Base-by-base conservation (phyloP, 1,140 invertebrate genomes). In the Tetraneura akinire region DNA sequence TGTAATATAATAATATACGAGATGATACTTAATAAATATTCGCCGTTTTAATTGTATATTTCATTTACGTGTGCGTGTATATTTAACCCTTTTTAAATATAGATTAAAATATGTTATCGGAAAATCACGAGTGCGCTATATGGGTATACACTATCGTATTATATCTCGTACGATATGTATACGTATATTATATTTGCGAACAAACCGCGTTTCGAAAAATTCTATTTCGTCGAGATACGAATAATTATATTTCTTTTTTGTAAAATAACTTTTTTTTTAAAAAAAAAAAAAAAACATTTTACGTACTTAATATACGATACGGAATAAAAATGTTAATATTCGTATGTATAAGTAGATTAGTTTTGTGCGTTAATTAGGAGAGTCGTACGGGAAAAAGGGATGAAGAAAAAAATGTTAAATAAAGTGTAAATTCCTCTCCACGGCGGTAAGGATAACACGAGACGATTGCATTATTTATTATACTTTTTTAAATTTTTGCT, bases 401-500 rank as follows among this genome's bases (percentile, higher is more conserved):
- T 55, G 32, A 45, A 76, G 32, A 57, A 76, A n/a, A 76, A 73
- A 57, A 57, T 57, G 73, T 55, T 76, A 45, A 76, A 76, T 76
- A 57, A 76, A 73, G 32, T 57, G n/a, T 57, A 57, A 32, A 37
- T 37, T 37, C 45, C 29, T 10, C 0, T 23, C 71, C 16, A 8
- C 8, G 32, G 32, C 10, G 11, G n/a, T 11, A 51, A 53, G 51
- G 73, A 37, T 37, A 4, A 37, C 32, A 37, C 32, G n/a, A n/a
- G n/a, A n/a, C 32, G 3, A 37, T 37, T 37, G 8, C 8, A 4
- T 37, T 37, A 37, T 4, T 37, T 37, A 37, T 37, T 37, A 37
- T 37, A 37, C 8, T 37, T 4, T 37, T 37, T 37, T 37, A 37
- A n/a, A n/a, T n/a, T n/a, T n/a, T 37, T 4, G 32, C 32, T 8